Evolutionary conservation across 2,888 invertebrate genomes (phyloP).

Genomic region (Phengaris arion): DNA sequence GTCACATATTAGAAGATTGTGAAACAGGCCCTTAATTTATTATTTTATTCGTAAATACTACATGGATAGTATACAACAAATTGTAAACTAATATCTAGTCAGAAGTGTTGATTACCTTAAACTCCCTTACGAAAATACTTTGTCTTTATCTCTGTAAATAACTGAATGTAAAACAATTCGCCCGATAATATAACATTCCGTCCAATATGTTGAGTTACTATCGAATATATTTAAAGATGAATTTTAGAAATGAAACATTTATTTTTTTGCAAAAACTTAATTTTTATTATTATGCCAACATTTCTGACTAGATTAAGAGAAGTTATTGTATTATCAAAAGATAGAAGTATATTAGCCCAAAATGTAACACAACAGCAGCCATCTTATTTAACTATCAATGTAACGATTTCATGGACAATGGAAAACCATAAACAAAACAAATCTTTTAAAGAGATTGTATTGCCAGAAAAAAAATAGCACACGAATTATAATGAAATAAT

Average conservation of each 20-base stretch:
- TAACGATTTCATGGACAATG: neutral
- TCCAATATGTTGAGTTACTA: constrained; percentile 61
- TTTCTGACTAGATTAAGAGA: constrained; percentile 7
- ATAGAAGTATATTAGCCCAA: neutral
- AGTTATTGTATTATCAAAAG: neutral
- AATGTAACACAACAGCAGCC: neutral
- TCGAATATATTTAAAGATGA: constrained; percentile 35
- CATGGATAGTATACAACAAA: constrained; percentile 8
- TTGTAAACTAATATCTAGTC: neutral
- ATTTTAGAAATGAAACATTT: neutral
- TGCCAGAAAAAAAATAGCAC: too few species aligned
- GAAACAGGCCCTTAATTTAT: too few species aligned
- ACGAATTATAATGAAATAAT: too few species aligned
- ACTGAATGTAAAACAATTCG: constrained; percentile 19
- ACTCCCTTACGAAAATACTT: neutral
- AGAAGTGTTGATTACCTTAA: neutral
- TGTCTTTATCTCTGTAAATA: constrained; percentile 35
- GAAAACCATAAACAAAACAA: neutral
- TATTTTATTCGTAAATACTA: neutral
- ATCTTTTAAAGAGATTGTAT: neutral
- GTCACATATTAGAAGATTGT: too few species aligned
- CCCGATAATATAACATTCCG: constrained; percentile 54
- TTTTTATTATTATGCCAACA: neutral
- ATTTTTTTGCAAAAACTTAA: neutral
- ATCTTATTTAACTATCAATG: neutral